phyloP scores from a whole-genome alignment of 2,797 vertebrate genomes.

The Pempheris klunzingeri region DNA sequence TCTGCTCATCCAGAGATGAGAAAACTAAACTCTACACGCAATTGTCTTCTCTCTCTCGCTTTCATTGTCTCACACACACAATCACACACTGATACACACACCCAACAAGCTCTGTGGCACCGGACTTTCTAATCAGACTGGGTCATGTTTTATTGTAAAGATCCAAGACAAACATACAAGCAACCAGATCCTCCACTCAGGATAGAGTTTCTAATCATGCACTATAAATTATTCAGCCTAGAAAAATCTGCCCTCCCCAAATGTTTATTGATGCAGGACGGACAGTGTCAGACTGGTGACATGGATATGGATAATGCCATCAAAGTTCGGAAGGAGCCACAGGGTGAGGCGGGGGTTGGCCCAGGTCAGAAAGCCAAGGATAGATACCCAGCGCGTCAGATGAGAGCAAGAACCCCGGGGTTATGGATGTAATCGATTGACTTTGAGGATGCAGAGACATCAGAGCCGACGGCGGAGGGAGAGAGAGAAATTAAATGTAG shows the following conservation, averaged over 20 bases:
- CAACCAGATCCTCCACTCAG: conserved; percentile 84
- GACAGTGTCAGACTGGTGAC: conserved; percentile 84
- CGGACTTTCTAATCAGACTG: conserved; percentile 79
- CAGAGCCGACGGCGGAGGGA: conserved; percentile 41
- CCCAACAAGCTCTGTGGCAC: conserved; percentile 46
- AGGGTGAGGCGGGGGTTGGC: conserved; percentile 66
- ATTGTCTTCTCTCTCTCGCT: conserved; percentile 24
- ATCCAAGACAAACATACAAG: conserved; percentile 86
- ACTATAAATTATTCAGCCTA: conserved; percentile 92
- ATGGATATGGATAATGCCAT: conserved; percentile 86
- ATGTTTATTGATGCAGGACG: conserved; percentile 92
- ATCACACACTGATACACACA: conserved; percentile 38
- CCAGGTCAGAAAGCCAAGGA: conserved; percentile 73
- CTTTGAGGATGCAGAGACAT: conserved; percentile 67
- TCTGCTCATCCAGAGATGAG: conserved; percentile 38
- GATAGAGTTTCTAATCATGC: conserved; percentile 91
- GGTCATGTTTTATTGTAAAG: conserved; percentile 87
- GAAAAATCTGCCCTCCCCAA: conserved; percentile 89
- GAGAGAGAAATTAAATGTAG: conserved; percentile 67
- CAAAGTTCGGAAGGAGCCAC: conserved; percentile 81
- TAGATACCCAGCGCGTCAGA: conserved; percentile 67
- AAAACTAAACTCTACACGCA: conserved; percentile 26
- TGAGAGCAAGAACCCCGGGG: conserved; percentile 70
- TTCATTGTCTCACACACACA: conserved; percentile 1
- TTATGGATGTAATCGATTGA: conserved; percentile 79